phyloP scores from a whole-genome alignment of 1,140 invertebrate species.

The Drosophila repletoides region DNA sequence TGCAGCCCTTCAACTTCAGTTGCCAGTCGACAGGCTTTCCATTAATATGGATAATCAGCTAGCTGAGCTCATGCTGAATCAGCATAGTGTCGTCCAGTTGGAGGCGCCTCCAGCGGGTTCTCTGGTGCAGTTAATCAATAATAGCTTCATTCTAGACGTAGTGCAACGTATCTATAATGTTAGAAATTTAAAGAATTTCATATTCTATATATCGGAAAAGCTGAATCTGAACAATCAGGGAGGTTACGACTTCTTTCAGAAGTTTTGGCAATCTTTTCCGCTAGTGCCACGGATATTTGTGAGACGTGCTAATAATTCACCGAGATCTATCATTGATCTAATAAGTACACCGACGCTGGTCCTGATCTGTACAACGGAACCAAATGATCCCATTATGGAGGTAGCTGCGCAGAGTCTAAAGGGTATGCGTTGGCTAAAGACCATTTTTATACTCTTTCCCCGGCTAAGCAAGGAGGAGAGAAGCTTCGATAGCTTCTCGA shows the following conservation, averaged over 20 bases:
- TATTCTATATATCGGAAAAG: conserved; percentile 68
- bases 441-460: conserved; percentile 63
- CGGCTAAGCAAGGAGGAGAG: conserved; percentile 6
- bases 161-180: conserved; percentile 37
- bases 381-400: conserved; percentile 70
- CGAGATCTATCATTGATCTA: conserved; percentile 32
- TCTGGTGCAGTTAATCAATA: conserved; percentile 35
- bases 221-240: conserved; percentile 39
- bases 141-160: conserved; percentile 51
- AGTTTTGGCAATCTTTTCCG: conserved; percentile 52
- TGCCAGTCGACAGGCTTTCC: conserved; percentile 26
- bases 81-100: not conserved
- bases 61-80: conserved; percentile 49
- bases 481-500: conserved; percentile 20
- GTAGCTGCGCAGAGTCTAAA: conserved; percentile 48
- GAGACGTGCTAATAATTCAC: conserved; percentile 8
- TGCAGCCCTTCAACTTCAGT: conserved; percentile 44
- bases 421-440: conserved; percentile 54
- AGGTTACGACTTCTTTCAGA: conserved; percentile 45
- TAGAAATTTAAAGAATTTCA: conserved; percentile 64
- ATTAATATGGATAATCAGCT: conserved; percentile 34
- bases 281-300: conserved; percentile 51
- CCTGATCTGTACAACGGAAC: conserved; percentile 55
- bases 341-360: conserved; percentile 68
- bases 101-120: not conserved